Evolutionary conservation across 2,113 vertebrate genomes (phyloP).

Genomic region (Crocuta crocuta): DNA sequence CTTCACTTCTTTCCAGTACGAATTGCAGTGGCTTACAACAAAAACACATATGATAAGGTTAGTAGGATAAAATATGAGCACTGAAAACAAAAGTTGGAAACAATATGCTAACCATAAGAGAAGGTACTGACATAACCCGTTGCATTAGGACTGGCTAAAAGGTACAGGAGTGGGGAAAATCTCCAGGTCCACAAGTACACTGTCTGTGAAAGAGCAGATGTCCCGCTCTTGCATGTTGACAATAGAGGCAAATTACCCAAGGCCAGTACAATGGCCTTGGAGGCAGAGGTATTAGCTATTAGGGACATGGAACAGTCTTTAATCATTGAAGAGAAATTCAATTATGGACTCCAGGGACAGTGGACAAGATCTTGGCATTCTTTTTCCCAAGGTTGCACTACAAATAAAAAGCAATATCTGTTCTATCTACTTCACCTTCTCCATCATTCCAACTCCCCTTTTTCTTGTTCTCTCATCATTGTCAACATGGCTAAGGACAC

Average conservation of each 20-base stretch:
- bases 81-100: neutral
- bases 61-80: slow-evolving; percentile 26
- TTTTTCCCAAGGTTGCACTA: neutral
- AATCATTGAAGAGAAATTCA: neutral
- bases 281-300: neutral
- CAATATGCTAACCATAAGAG: neutral
- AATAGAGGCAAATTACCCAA: slow-evolving; percentile 15
- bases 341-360: neutral
- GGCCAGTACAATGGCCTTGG: too few relatives aligned
- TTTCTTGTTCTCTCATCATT: neutral
- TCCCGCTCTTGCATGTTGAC: neutral
- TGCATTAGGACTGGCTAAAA: neutral
- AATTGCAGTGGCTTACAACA: slow-evolving; percentile 15
- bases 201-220: slow-evolving; percentile 22
- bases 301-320: neutral
- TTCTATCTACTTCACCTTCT: neutral
- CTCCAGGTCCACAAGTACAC: neutral
- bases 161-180: neutral
- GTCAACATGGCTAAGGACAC: neutral
- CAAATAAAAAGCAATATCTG: neutral
- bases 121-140: neutral
- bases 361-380: neutral
- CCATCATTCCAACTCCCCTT: neutral
- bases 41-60: neutral
- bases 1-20: slow-evolving; percentile 10